Base-by-base conservation (phyloP, 2,888 invertebrate genomes). In the Philhelius pedissequus region DNA sequence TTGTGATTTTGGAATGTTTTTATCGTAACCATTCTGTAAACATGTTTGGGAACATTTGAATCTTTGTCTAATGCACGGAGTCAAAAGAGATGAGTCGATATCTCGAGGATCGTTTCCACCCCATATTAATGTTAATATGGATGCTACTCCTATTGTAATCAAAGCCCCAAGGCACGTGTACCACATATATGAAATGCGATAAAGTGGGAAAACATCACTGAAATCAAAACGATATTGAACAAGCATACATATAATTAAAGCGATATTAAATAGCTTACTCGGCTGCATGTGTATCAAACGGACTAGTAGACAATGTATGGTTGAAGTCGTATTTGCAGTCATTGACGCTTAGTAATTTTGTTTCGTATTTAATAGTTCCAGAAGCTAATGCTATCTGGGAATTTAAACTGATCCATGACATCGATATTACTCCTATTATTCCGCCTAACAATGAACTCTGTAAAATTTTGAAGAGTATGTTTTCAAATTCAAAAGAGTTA, bases 161-260 rank as follows among this genome's bases (percentile, higher is more conserved):
- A 92, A 74, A 5, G 93, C 92, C 11, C 94, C 95, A 18, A 94
- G 89, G 4, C 94, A 90, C 0, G 96, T 95, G 88, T 96, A 96
- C 96, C 96, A 96, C 92, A 96, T 93, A 89, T 96, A 96, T 0
- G 96, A 96, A 9, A 96, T 93, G 50, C 95, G 94, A 76, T 95
- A 94, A 3, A 96, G 79, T 0, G 91, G 89, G 87, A 91, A 90
- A 45, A 91, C 87, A 15, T 89, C 88, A 40, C 91, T 92, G 35
- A 22, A 87, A 86, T 25, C 13, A 9, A 56, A 7, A n/a, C 18
- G 18, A 27, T n/a, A 25, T 15, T 15, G 5, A 52, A 1, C 4
- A 9, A n/a, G 2, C 3, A 6, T 1, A 5, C 13, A 7, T n/a
- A n/a, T n/a, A 50, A 25, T 4, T 27, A n/a, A n/a, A n/a, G 4